Evolutionary conservation across 1,140 invertebrate species (phyloP), one percentile per base, ranked within the genome.

Genomic region (Aphelinus certus): DNA sequence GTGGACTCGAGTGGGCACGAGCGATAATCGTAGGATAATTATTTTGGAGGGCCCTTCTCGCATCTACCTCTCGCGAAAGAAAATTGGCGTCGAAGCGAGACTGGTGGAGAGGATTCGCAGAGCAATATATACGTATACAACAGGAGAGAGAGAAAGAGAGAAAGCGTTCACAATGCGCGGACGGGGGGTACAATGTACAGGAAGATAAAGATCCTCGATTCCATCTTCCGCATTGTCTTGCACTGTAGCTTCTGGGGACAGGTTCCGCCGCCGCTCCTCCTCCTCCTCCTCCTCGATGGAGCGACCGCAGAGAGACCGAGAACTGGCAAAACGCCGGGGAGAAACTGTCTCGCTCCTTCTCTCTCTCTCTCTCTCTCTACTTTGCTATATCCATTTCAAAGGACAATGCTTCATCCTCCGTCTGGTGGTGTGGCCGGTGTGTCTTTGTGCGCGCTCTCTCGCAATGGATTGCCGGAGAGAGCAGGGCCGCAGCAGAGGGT

Each of bases 211-310:
- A 75, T 75, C 61, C 61, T 61, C 68, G 56, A 76, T 60, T 71
- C 57, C 62, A 71, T 76, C 74, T 76, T 67, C 55, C 10, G 67
- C 69, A 71, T 76, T 76, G 68, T 76, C 57, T 76, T 70, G 58
- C 42, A 3, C 63, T 45, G 60, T 55, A 71, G 61, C 67, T 70
- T 46, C 73, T 70, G 66, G 60, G 55, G 51, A 66, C 9, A 66
- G 49, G 7, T 43, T 57, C 26, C 4, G 51, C 64, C 61, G 3
- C 53, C 45, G 26, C 46, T 55, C 26, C 49, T 60, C 7, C 57
- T 60, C 26, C 5, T 26, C 26, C 57, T 60, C 57, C 7, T n/a
- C n/a, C 57, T 9, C 51, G 7, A n/a, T 53, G 51, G 4, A 53
- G 51, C 9, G 9, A 9, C 9, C 4, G 51, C 9, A 53, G 4